A percentile compares a stretch with the other conserved stretches of the same genome.
Evolutionary conservation across 2,113 vertebrate species (phyloP).

Genomic region (Zootoca vivipara): DNA sequence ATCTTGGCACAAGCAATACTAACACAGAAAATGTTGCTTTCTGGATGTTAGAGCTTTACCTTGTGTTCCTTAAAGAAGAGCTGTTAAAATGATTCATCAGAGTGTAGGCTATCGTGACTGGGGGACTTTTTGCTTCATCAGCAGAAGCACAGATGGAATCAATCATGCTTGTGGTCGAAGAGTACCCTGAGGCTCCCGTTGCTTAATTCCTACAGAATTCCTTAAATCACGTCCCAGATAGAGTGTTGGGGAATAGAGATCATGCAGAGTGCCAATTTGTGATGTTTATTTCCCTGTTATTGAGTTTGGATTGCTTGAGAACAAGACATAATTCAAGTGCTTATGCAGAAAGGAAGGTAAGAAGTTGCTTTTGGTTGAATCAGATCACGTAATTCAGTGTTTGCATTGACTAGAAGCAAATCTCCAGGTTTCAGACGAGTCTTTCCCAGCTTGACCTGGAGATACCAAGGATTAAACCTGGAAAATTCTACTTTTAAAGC

Average conservation of each 20-base stretch:
- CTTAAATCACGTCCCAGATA: not conserved
- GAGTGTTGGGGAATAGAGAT: not conserved
- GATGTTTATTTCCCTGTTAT: not conserved
- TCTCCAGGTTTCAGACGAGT: not conserved
- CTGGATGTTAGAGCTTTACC: not conserved
- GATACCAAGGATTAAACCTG: not conserved
- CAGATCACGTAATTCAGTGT: not conserved
- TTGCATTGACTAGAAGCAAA: not conserved
- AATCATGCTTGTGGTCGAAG: not conserved
- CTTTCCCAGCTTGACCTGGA: not conserved
- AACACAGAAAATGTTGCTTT: not conserved
- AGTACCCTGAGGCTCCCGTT: not conserved
- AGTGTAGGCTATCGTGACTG: conserved; percentile 5
- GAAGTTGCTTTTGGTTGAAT: not conserved
- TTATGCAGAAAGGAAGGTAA: not conserved
- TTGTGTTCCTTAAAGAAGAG: not conserved
- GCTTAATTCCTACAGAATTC: not conserved
- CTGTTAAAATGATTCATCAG: conserved; percentile 13
- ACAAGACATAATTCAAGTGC: rapidly evolving
- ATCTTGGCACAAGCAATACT: not conserved
- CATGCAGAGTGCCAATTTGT: not conserved
- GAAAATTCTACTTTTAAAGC: not conserved
- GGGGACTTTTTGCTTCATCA: not conserved
- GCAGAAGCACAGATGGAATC: not conserved
- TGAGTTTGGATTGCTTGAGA: not conserved